phyloP scores from a whole-genome alignment of 2,113 vertebrate genomes.

The Alouatta palliata region DNA sequence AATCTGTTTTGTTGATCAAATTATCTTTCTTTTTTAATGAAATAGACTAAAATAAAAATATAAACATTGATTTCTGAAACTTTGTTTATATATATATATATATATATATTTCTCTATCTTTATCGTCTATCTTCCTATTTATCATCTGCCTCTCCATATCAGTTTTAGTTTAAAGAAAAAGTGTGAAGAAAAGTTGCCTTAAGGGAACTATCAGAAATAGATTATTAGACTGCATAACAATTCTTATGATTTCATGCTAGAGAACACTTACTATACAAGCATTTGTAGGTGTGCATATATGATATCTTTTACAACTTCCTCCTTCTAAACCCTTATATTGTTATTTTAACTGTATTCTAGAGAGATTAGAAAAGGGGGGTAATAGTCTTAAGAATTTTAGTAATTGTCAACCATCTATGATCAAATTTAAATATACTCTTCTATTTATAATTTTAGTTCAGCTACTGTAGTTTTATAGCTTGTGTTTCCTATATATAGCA shows the following conservation, averaged over 20 bases:
- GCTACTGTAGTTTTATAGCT: not conserved
- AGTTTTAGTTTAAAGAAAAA: conserved; percentile 5
- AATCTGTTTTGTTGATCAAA: not conserved
- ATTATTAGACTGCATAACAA: not conserved
- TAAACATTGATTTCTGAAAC: conserved; percentile 4
- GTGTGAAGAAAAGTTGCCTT: not conserved
- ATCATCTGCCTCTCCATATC: not conserved
- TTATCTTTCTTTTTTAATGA: not conserved
- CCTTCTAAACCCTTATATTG: not conserved
- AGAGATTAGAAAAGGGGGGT: not conserved
- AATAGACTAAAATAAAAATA: conserved; percentile 33
- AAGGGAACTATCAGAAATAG: not conserved
- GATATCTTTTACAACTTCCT: not conserved
- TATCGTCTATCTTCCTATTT: not conserved
- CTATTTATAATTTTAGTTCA: not conserved
- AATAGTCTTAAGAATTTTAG: not conserved
- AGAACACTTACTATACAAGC: not conserved
- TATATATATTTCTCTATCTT: not conserved
- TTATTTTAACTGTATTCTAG: not conserved
- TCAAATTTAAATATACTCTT: not conserved
- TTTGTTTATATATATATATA: not conserved
- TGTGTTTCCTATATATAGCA: not conserved
- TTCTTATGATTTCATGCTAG: conserved; percentile 24
- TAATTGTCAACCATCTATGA: not conserved
- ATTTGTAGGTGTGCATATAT: not conserved